Evolutionary conservation across 2,797 vertebrate genomes (phyloP).

Genomic region (Microcaecilia unicolor): DNA sequence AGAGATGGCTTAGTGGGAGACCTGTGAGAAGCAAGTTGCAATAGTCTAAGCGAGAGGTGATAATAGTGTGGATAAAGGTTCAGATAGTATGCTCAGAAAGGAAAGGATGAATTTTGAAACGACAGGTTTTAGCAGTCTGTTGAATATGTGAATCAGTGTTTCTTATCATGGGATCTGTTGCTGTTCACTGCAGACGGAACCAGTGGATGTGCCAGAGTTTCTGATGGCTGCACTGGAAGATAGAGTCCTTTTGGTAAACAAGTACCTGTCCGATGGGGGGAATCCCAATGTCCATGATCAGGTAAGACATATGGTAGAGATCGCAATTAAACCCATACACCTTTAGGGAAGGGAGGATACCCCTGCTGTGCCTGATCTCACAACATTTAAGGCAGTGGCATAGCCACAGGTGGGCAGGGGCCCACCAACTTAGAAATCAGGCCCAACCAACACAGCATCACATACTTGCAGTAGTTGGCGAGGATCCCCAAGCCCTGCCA

Average conservation of each 20-base stretch:
- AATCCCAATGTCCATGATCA: constrained; percentile 57
- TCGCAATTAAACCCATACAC: fast-evolving
- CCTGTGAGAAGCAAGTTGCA: no score
- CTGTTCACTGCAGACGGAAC: constrained; percentile 31
- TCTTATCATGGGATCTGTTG: not conserved
- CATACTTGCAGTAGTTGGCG: no score
- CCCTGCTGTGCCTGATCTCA: not conserved
- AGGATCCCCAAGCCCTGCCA: no score
- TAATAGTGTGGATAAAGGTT: no score
- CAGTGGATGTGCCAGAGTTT: constrained; percentile 54
- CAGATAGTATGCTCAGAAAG: no score
- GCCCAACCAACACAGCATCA: no score
- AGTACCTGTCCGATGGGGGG: constrained; percentile 62
- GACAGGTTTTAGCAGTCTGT: fast-evolving
- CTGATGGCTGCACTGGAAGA: constrained; percentile 62
- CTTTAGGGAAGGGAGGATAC: not conserved
- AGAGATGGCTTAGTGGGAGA: no score
- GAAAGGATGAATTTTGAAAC: no score
- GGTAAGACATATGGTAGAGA: constrained; percentile 26
- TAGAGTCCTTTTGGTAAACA: constrained; percentile 59
- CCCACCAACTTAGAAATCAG: no score
- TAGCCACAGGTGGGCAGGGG: no score
- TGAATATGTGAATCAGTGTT: not conserved
- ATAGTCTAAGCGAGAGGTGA: no score
- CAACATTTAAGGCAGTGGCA: no score